Base-by-base conservation (phyloP, 2,113 vertebrate species). In the Marmota flaviventris region DNA sequence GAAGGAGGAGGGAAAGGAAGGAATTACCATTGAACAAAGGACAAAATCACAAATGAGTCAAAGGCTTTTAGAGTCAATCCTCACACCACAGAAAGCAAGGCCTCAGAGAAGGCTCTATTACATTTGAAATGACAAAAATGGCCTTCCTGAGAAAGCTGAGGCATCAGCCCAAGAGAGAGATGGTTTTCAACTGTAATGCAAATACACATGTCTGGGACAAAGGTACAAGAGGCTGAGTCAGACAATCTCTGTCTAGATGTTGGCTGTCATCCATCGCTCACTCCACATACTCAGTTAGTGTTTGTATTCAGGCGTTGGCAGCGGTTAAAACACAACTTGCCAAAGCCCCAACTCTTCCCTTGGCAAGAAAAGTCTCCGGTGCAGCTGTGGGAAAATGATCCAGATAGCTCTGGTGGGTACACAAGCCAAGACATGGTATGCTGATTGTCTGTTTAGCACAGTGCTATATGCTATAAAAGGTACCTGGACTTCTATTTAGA, bases 241-340 rank as follows among this genome's bases (percentile, higher is more conserved):
- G n/a, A 85, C 29, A 58, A 70, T 45, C 53, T 14, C 24, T 51
- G 34, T 34, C 34, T 51, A 53, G 61, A 73, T 48, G 58, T 39
- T 65, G n/a, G 78, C 20, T 87, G 58, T 94, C 56, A 89, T 25
- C 34, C 87, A 77, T 95, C 79, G 78, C 56, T 93, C 58, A 53
- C 53, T 78, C 63, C 24, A 86, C 27, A 51, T 70, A 58, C 25
- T 67, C 51, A 85, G 81, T 86, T 39, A 78, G 4, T 56, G 45
- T 65, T 93, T 89, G 37, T 53, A 81, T 95, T 88, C 27, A 88
- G 61, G 27, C 39, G 82, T 39, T 91, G 61, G 42, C 67, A 94
- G n/a, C 16, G 42, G 88, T 82, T 87, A 75, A 92, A 85, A 89
- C 32, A 93, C 22, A 90, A 75, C 20, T 72, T 82, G 37, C 45